Base-by-base conservation (phyloP, 2,888 invertebrate species). In the Microctonus aethiopoides region DNA sequence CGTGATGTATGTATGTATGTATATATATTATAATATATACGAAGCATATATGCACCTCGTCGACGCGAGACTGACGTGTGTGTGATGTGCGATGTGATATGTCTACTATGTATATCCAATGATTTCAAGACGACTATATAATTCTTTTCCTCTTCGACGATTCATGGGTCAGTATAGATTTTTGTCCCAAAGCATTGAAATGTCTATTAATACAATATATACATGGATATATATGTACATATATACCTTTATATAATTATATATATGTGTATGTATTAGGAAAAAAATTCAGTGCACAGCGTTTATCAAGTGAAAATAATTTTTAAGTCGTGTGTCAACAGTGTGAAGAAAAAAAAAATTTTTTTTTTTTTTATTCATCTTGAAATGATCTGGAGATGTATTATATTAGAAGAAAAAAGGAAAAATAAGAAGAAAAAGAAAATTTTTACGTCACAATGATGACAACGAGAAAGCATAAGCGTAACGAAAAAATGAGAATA, bases 101-200 rank as follows among this genome's bases (percentile, higher is more conserved):
- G 39, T 39, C 20, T 32, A 13, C n/a, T 61, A 7, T 39, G 16
- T 7, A 46, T 9, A 46, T 16, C 16, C 16, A 46, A n/a, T n/a
- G 5, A 46, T 5, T 16, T 16, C 2, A 2, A 16, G 16, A 34
- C 20, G 9, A 5, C 3, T 29, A 29, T 29, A 16, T 20, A 24
- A 52, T 32, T 51, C 36, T 29, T 20, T 52, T 54, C 54, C 29
- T 7, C 51, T 36, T 54, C 32, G 34, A n/a, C 22, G 36, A 64
- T 7, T 16, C 4, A 46, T 64, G 54, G 3, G 54, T 54, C 54
- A 64, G 32, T 36, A 54, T 54, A 32, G 13, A 54, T 64, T 64
- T 26, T 22, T 64, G 54, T 63, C 34, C 16, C 11, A n/a, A n/a
- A 3, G 4, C 39, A 3, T 39, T 10, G 39, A 39, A 60, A 60